Evolutionary conservation across 2,888 invertebrate species (phyloP).

Genomic region (Cheilosia grossa): DNA sequence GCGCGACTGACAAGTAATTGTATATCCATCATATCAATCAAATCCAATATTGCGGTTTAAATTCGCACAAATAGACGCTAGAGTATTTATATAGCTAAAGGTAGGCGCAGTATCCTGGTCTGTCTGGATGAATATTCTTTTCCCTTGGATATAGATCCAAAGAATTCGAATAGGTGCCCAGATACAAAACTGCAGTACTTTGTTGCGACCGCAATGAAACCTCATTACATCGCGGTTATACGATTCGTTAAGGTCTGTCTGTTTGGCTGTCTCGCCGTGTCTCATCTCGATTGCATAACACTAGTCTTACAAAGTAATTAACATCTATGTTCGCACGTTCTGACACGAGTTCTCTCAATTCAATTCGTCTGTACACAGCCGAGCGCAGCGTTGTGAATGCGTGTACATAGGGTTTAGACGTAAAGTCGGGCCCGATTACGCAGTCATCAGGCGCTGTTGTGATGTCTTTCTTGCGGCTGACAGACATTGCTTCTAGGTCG

Average conservation of each 20-base stretch:
- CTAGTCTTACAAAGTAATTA: slow-evolving; percentile 57
- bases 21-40: slow-evolving; percentile 31
- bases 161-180: not conserved
- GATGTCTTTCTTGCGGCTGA: slow-evolving; percentile 25
- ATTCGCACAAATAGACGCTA: slow-evolving; percentile 8
- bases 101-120: no score
- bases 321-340: slow-evolving; percentile 43
- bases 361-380: not conserved
- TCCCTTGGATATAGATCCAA: not conserved
- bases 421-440: slow-evolving; percentile 15
- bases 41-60: slow-evolving; percentile 36
- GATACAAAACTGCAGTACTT: not conserved
- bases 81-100: no score
- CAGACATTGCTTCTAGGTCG: slow-evolving; percentile 31
- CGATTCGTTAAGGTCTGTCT: slow-evolving; percentile 38
- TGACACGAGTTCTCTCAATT: slow-evolving; percentile 57
- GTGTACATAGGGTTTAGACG: slow-evolving; percentile 17
- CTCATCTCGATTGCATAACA: slow-evolving; percentile 62
- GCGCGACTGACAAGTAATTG: slow-evolving; percentile 34
- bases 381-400: slow-evolving; percentile 4
- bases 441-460: slow-evolving; percentile 8
- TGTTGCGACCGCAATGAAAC: slow-evolving; percentile 10
- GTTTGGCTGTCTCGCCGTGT: slow-evolving; percentile 25
- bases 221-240: slow-evolving; percentile 16
- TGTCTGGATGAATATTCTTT: not conserved